Evolutionary conservation across 64 coral and sea anemone species (phyloP).

Genomic region (Montipora cactus): DNA sequence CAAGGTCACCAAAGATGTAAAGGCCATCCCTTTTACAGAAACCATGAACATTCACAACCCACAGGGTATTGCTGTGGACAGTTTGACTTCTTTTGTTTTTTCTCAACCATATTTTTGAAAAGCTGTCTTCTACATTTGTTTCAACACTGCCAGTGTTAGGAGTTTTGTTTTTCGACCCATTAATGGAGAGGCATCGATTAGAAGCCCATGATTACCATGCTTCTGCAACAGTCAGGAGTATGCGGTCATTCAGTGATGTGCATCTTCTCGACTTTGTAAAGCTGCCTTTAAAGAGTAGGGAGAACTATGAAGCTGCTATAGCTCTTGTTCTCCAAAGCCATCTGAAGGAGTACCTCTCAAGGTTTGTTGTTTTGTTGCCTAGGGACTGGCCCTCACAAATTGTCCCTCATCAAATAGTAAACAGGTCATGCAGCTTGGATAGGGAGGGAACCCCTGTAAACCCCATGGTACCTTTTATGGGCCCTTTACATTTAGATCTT

Average conservation of each 20-base stretch:
- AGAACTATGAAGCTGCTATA: slow-evolving; percentile 51
- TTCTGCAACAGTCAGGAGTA: background rate
- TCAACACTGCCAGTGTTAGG: background rate
- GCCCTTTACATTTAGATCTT: slow-evolving; percentile 30
- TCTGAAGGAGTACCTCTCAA: slow-evolving; percentile 37
- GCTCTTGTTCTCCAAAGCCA: slow-evolving; percentile 25
- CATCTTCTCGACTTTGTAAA: slow-evolving; percentile 65
- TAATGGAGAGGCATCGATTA: slow-evolving; percentile 35
- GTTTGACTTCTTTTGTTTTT: background rate
- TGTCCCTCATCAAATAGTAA: slow-evolving; percentile 27
- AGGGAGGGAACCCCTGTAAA: background rate
- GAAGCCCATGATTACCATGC: slow-evolving; percentile 54
- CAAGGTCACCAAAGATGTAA: background rate
- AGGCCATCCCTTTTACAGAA: background rate
- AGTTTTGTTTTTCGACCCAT: slow-evolving; percentile 47
- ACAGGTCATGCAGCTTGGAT: background rate
- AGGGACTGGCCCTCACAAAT: slow-evolving; percentile 54
- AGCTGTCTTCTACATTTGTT: background rate
- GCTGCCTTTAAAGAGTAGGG: slow-evolving; percentile 60
- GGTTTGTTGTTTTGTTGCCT: slow-evolving; percentile 60
- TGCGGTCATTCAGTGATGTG: slow-evolving; percentile 56
- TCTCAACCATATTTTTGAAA: background rate
- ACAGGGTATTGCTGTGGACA: background rate
- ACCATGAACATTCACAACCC: background rate
- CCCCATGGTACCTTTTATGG: slow-evolving; percentile 37